Base-by-base conservation (phyloP, 2,888 invertebrate genomes). In the Drosophila kanekoi region DNA sequence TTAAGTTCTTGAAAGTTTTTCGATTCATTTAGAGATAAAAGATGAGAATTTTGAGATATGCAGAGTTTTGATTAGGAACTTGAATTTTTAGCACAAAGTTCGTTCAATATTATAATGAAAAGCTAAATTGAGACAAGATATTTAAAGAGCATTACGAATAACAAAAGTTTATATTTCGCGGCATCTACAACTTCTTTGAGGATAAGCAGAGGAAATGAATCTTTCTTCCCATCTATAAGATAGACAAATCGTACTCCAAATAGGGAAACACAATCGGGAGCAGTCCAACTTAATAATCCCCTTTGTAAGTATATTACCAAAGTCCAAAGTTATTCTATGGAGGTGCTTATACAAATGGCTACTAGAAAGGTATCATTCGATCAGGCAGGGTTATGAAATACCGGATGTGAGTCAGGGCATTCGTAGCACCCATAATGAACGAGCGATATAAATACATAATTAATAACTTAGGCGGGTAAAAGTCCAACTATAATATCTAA, bases 331-430 rank as follows among this genome's bases (percentile, higher is more conserved):
- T 16, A 40, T 56, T 10, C 35, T 13, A 53, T 23, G 4, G 44
- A 16, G 0, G n/a, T 54, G 13, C 35, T 44, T 9, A 35, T 43
- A 35, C 14, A 23, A 49, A 53, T 60, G 60, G 43, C 37, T 57
- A 51, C 54, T 51, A 59, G 38, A 48, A 56, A 65, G 54, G 49
- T 69, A 67, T 63, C 73, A 77, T 80, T 67, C 48, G 47, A 52
- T 68, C 63, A 73, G 66, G 44, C 16, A 51, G 35, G 35, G 54
- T 69, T 62, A 47, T 23, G 58, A 62, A 79, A 80, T 58, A 69
- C 58, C 68, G 85, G 81, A 87, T 54, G 48, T 81, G 81, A 69
- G 49, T 87, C 87, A 87, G 38, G 16, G 9, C 14, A 16, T 18
- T 61, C 48, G 16, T 48, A 54, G 41, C 40, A 37, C 47, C 49